Base-by-base conservation (phyloP, 2,888 invertebrate species). In the Cephalotes varians region DNA sequence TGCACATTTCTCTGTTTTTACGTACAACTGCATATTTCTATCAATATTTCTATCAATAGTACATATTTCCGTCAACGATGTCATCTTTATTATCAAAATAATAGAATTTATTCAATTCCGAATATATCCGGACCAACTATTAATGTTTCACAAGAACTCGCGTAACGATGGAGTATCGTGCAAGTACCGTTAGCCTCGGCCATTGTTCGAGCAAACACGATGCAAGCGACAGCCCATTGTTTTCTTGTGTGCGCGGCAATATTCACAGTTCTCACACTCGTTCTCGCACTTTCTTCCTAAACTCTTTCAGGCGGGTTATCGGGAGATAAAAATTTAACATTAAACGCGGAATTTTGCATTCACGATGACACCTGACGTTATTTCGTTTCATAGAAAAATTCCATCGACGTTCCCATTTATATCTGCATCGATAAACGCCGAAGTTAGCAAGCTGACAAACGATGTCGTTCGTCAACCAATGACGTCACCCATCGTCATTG, bases 401-500 rank as follows among this genome's bases (percentile, higher is more conserved):
- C 21, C 54, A 28, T 54, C 49, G 49, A 18, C 40, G 12, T 37
- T 34, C 49, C 25, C 77, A 31, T 56, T 77, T 56, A 7, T 56
- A 77, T 44, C 56, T 44, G 25, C 31, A 56, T 37, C 69, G 69
- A 54, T 77, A 77, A 77, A 44, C 54, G 40, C 31, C 25, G 15
- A 54, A 64, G 34, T 15, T 74, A 47, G 51, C 76, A 15, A 37
- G n/a, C 49, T 76, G 40, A 54, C 76, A 76, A 76, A 65, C 54
- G 40, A 67, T n/a, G 12, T 49, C 49, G n/a, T 51, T 76, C 51
- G 54, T 54, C 37, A 62, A 54, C 12, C 77, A 31, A 31, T 77
- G 77, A 56, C 31, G 54, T 77, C 71, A 77, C 18, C 21, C 18
- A n/a, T 69, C 21, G 76, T 44, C 54, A 69, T 69, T 77, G 69